A percentile compares a stretch with the other conserved stretches of the same genome.
Conservation (phyloP, 2,113 vertebrate genomes). For the Myanophis thanlyinensis region DNA sequence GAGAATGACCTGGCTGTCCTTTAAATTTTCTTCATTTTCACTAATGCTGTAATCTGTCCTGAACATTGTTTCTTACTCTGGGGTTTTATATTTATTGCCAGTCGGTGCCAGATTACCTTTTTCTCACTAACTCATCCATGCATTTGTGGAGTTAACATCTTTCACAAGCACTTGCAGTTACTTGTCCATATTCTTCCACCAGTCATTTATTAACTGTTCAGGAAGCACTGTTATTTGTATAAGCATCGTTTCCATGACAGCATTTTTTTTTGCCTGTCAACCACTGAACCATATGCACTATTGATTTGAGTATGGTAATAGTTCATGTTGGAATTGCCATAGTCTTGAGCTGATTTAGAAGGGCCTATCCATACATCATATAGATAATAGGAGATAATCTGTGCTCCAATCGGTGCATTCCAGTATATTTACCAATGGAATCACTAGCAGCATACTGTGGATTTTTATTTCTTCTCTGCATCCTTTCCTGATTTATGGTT, state of each 20-base stretch:
- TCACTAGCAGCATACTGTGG: background rate
- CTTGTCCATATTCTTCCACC: background rate
- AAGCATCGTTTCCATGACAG: background rate
- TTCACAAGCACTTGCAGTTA: background rate
- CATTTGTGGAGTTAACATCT: background rate
- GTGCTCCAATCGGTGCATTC: background rate
- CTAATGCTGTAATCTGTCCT: background rate
- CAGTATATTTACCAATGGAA: background rate
- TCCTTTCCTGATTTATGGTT: background rate
- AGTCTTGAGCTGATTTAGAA: background rate
- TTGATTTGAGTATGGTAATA: background rate
- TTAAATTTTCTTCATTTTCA: slow-evolving; percentile 32
- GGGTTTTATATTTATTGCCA: slow-evolving; percentile 20
- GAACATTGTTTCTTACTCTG: background rate
- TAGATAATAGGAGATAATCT: background rate
- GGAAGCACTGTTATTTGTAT: background rate
- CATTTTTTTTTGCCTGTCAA: background rate
- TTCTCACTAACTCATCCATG: background rate
- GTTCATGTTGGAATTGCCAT: background rate
- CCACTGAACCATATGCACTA: background rate
- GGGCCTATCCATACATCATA: background rate
- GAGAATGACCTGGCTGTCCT: slow-evolving; percentile 27
- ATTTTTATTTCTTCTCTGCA: background rate
- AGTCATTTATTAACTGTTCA: background rate
- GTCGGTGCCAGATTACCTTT: background rate